Base-by-base conservation (phyloP, 2,797 vertebrate species). In the Nannoperca australis region DNA sequence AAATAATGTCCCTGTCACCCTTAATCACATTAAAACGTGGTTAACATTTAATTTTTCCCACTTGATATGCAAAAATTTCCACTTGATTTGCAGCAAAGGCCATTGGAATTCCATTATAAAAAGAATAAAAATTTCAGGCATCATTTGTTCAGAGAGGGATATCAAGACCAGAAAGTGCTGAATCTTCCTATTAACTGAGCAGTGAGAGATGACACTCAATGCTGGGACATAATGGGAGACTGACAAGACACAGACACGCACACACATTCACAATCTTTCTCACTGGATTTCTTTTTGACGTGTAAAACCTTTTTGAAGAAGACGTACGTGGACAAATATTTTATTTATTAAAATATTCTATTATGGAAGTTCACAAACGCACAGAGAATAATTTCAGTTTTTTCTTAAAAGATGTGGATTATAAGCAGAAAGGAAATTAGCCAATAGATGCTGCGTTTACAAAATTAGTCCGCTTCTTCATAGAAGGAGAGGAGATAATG, bases 41-140 rank as follows among this genome's bases (percentile, higher is more conserved):
- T 99, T 99, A 99, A 99, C 98, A 98, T 99, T 98, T 98, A 98
- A 99, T 98, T 99, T 98, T 99, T 97, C 97, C 96, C 95, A 98
- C 97, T 99, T 99, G 97, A 98, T 99, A 99, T 99, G 98, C 97
- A 96, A 97, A 97, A 98, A 98, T 99, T 99, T 99, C 98, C 98
- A 98, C 96, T 99, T 99, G 97, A 99, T 99, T 99, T 99, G 98
- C 97, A 97, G 96, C 96, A 95, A 94, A 98, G 97, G 97, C 97
- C 97, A 98, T 99, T 99, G 98, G 97, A 99, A 98, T 99, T 98
- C 97, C 98, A 99, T 99, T 99, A 99, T 96, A 97, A 98, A 97
- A 97, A 99, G 97, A 98, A 99, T 99, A 98, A 99, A 99, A 99
- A 98, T 98, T 98, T 98, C 98, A 99, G 98, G 98, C 98, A 97